Conservation (phyloP, 2,888 invertebrate species). For the Lithosia quadra region DNA sequence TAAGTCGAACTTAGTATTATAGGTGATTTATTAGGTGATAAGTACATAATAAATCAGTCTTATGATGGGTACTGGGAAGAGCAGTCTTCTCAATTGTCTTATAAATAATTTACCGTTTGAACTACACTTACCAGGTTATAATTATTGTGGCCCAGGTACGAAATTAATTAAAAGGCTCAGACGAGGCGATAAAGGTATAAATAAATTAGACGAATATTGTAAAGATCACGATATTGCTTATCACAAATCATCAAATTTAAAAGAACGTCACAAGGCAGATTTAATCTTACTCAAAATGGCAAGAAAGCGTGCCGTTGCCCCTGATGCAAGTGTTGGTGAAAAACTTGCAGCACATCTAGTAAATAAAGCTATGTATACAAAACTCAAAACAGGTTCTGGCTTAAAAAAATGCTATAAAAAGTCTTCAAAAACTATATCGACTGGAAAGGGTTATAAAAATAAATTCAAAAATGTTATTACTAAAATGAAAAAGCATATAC, state of each 20-base stretch:
- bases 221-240: constrained; percentile 22
- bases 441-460: constrained; percentile 17
- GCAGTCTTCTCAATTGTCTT: constrained; percentile 21
- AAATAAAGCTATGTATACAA: constrained; percentile 22
- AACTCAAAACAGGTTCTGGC: constrained; percentile 23
- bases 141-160: constrained; percentile 51
- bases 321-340: constrained; percentile 21
- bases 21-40: constrained; percentile 2
- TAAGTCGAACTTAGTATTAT: constrained; percentile 16
- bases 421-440: not conserved
- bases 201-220: constrained; percentile 41
- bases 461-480: constrained; percentile 29
- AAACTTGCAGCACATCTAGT: constrained; percentile 7
- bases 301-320: constrained; percentile 36
- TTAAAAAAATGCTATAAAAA: constrained; percentile 8
- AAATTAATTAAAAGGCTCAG: constrained; percentile 51
- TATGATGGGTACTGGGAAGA: constrained; percentile 15
- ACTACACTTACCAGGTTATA: constrained; percentile 50
- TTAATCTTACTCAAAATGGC: constrained; percentile 55
- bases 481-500: constrained; percentile 23
- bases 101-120: constrained; percentile 34
- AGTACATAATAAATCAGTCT: not conserved
- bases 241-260: constrained; percentile 28
- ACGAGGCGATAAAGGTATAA: constrained; percentile 60
- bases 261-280: constrained; percentile 60